Evolutionary conservation across 2,113 vertebrate genomes (phyloP).

Genomic region (Ovis aries): ARS-UI_Ramb_v3.0 NC_056060.1:98945501-98946000

Average conservation of each 20-base stretch:
- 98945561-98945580: background rate
- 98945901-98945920: background rate
- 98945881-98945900: background rate
- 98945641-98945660: background rate
- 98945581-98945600: background rate
- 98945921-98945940: background rate
- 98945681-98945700: background rate
- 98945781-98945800: background rate
- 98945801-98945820: background rate
- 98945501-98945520: background rate
- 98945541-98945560: background rate
- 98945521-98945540: background rate
- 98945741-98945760: background rate
- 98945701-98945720: background rate
- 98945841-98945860: background rate
- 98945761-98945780: background rate
- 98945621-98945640: background rate
- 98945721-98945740: fast-evolving
- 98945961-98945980: background rate
- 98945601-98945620: background rate
- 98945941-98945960: background rate
- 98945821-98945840: background rate
- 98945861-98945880: background rate
- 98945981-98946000: background rate
- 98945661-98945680: background rate